Evolutionary conservation across 2,113 vertebrate genomes (phyloP).

Genomic region (Climacteris rufus): DNA sequence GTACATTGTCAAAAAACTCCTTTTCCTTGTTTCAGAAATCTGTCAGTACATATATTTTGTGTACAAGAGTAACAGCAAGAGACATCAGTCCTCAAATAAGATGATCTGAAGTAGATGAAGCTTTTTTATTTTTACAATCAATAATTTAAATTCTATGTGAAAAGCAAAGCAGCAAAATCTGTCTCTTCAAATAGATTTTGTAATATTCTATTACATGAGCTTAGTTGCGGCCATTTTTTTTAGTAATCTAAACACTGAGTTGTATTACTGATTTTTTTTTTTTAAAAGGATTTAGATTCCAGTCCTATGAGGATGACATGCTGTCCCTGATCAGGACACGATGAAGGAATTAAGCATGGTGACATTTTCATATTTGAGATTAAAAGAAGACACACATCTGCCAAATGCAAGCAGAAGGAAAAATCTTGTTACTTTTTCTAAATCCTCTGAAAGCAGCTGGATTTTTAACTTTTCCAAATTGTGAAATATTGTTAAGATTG

Average conservation of each 20-base stretch:
- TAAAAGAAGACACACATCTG: background rate
- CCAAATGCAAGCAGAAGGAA: slow-evolving; percentile 15
- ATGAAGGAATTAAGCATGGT: slow-evolving; percentile 9
- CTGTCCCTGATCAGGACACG: background rate
- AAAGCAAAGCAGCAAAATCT: background rate
- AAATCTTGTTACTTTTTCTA: slow-evolving; percentile 33
- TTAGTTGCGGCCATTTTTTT: background rate
- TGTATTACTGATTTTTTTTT: background rate
- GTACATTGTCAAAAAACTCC: background rate
- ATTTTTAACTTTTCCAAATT: slow-evolving; percentile 11
- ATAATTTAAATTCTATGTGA: background rate
- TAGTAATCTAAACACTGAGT: background rate
- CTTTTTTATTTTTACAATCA: background rate
- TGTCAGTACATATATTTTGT: background rate
- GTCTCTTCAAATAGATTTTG: background rate
- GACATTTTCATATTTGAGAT: background rate
- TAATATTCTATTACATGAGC: background rate
- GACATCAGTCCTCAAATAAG: background rate
- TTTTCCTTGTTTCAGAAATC: background rate
- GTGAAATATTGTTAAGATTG: slow-evolving; percentile 20
- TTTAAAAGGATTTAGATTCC: background rate
- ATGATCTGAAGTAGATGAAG: background rate
- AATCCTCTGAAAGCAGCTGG: slow-evolving; percentile 49
- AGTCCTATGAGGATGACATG: background rate
- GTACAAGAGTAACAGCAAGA: background rate